phyloP scores from a whole-genome alignment of 2,888 invertebrate species.

The Onthophagus sagittarius region DNA sequence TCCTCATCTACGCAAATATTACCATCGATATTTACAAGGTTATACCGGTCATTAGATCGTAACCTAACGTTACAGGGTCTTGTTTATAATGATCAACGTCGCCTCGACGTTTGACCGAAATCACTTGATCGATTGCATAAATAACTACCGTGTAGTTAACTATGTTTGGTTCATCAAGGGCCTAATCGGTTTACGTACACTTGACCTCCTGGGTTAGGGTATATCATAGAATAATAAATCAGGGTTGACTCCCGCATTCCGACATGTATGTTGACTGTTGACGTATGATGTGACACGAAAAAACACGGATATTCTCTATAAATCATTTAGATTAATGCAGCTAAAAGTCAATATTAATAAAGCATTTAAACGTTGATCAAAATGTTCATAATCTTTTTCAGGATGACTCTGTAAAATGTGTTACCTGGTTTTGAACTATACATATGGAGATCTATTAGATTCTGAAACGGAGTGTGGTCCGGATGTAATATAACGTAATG shows the following conservation, averaged over 20 bases:
- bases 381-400: too few species aligned
- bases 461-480: background rate
- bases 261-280: background rate
- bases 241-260: background rate
- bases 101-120: too few species aligned
- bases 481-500: slow-evolving; percentile 25
- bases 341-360: background rate
- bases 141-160: background rate
- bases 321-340: background rate
- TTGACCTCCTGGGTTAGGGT: background rate
- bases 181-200: background rate
- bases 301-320: background rate
- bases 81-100: too few species aligned
- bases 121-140: background rate
- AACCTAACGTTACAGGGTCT: too few species aligned
- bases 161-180: background rate
- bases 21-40: too few species aligned
- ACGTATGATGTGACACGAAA: background rate
- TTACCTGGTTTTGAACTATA: background rate
- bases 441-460: background rate
- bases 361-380: too few species aligned
- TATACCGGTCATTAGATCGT: too few species aligned
- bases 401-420: too few species aligned
- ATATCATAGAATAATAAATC: background rate
- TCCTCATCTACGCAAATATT: too few species aligned